These are phyloP conservation scores for Drosophila barbarae DNA, from an alignment of 2,888 invertebrate genomes.

Conservation along the genomic window DNA sequence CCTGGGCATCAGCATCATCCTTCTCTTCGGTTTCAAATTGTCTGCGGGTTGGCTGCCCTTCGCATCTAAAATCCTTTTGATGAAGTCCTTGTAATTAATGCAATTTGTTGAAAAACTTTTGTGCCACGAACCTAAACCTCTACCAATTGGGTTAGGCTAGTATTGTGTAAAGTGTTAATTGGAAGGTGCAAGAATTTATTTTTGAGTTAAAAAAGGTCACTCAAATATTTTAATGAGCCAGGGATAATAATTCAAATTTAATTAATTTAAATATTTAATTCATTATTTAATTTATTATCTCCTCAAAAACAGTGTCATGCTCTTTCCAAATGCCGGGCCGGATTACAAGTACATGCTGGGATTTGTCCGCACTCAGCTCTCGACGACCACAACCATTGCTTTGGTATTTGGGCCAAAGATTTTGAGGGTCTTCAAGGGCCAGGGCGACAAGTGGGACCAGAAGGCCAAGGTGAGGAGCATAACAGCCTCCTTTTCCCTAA, in stretches of 20 bases:
- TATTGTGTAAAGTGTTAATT: constrained; percentile 19
- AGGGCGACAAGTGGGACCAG: constrained; percentile 94
- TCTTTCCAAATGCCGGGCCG: constrained; percentile 92
- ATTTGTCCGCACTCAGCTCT: constrained; percentile 94
- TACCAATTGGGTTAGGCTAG: constrained; percentile 9
- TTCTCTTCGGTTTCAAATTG: constrained; percentile 42
- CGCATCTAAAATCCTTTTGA: constrained; percentile 61
- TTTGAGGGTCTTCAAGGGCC: constrained; percentile 88
- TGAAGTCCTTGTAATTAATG: constrained; percentile 68
- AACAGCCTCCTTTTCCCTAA: constrained; percentile 91
- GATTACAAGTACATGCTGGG: constrained; percentile 95
- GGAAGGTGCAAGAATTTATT: constrained; percentile 18
- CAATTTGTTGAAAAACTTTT: constrained; percentile 56
- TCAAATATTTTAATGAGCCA: neutral
- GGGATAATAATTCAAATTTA: neutral
- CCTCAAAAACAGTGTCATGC: constrained; percentile 84
- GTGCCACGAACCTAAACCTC: constrained; percentile 17
- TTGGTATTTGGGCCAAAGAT: constrained; percentile 83
- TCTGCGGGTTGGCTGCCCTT: constrained; percentile 29
- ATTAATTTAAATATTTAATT: neutral
- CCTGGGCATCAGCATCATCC: constrained; percentile 40
- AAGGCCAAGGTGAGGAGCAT: constrained; percentile 90
- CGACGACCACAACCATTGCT: constrained; percentile 86
- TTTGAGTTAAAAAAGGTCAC: neutral
- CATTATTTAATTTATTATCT: neutral